phyloP scores from a whole-genome alignment of 2,113 vertebrate genomes.

The Bambusicola thoracicus region DNA sequence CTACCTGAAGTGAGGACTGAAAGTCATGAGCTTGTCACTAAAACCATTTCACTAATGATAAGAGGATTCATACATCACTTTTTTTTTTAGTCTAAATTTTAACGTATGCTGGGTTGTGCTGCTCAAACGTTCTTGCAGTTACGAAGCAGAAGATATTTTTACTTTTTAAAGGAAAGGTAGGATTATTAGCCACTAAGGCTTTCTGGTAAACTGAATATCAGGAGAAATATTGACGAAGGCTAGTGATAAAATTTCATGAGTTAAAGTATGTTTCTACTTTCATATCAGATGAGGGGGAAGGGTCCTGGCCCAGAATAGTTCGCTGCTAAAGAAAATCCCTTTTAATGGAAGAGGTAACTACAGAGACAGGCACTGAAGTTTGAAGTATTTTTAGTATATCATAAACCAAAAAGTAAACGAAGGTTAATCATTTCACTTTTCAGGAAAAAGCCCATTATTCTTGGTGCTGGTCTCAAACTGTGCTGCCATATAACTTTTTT shows the following conservation, averaged over 20 bases:
- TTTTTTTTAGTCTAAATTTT: not conserved
- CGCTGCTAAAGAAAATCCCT: not conserved
- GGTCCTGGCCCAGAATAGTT: not conserved
- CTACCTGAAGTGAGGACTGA: not conserved
- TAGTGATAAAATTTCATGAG: not conserved
- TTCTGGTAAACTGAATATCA: not conserved
- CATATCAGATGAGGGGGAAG: not conserved
- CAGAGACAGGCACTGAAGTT: fast-evolving
- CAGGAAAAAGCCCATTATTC: not conserved
- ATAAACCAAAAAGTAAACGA: not conserved
- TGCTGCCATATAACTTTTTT: not conserved
- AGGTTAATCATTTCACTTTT: not conserved
- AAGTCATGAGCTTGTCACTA: not conserved
- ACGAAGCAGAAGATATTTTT: not conserved
- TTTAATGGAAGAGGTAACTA: not conserved
- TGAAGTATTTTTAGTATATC: not conserved
- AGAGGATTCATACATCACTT: not conserved
- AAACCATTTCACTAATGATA: not conserved
- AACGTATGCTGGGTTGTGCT: not conserved
- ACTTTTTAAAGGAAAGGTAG: not conserved
- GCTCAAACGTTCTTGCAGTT: not conserved
- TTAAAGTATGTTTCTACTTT: not conserved
- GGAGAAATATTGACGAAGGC: not conserved
- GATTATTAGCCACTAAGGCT: not conserved
- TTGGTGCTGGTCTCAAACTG: fast-evolving